A percentile compares a stretch with the other conserved stretches of the same genome.
phyloP scores from a whole-genome alignment of 2,888 invertebrate genomes.

The Stenodema calcarata region DNA sequence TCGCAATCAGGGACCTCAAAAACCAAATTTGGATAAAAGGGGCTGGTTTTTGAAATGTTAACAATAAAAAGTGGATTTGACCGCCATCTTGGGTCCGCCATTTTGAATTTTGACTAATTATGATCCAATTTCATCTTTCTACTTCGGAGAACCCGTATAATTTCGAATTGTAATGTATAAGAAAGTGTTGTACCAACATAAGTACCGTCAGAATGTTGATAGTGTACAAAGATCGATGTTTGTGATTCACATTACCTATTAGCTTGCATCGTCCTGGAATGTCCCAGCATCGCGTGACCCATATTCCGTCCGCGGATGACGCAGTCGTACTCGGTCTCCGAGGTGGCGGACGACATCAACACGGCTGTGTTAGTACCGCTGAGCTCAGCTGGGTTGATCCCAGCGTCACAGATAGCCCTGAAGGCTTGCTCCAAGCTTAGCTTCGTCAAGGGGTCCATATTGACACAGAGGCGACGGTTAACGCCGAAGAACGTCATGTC shows the following conservation, averaged over 20 bases:
- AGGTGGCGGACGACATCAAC: slow-evolving; percentile 62
- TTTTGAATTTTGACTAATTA: too few species aligned
- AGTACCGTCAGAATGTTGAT: too few species aligned
- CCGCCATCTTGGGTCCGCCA: too few species aligned
- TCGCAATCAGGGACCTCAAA: too few species aligned
- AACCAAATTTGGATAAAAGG: too few species aligned
- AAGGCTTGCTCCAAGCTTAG: slow-evolving; percentile 33
- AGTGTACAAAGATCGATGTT: too few species aligned
- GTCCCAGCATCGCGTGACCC: slow-evolving; percentile 73
- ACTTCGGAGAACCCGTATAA: too few species aligned
- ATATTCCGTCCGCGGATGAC: slow-evolving; percentile 53
- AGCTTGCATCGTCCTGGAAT: slow-evolving; percentile 68
- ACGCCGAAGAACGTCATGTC: slow-evolving; percentile 48
- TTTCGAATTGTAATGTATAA: too few species aligned
- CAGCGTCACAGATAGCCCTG: slow-evolving; percentile 46
- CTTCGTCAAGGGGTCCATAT: slow-evolving; percentile 40
- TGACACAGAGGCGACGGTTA: slow-evolving; percentile 18
- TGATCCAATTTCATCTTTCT: too few species aligned
- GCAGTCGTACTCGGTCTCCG: slow-evolving; percentile 62
- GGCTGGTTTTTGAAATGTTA: too few species aligned
- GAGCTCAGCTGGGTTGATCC: slow-evolving; percentile 62
- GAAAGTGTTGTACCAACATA: too few species aligned
- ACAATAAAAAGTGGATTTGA: too few species aligned
- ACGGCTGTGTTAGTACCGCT: slow-evolving; percentile 63
- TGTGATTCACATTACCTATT: slow-evolving; percentile 64